phyloP scores from a whole-genome alignment of 1,140 invertebrate genomes.

The Marisa cornuarietis region DNA sequence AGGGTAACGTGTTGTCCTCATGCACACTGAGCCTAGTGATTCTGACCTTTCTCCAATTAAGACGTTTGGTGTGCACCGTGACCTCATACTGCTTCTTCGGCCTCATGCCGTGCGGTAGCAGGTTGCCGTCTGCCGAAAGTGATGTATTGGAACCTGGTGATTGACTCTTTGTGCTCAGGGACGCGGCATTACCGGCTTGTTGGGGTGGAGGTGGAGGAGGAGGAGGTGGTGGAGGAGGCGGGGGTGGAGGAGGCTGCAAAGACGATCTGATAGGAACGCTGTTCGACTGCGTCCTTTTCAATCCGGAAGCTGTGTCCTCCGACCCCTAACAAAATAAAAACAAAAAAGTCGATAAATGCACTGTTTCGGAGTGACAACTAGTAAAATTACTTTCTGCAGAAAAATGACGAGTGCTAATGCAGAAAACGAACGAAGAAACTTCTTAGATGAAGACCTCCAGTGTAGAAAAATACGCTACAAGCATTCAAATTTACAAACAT shows the following conservation, averaged over 20 bases:
- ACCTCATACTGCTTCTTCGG: constrained; percentile 92
- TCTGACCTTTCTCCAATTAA: constrained; percentile 75
- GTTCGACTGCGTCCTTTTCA: constrained; percentile 70
- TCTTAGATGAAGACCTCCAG: too few relatives aligned
- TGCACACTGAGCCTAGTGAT: too few relatives aligned
- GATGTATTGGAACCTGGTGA: constrained; percentile 48
- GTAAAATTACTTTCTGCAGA: too few relatives aligned
- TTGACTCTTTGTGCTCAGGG: constrained; percentile 64
- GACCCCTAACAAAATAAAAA: constrained; percentile 51
- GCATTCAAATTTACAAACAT: too few relatives aligned
- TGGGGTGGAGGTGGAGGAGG: constrained; percentile 44
- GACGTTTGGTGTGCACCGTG: constrained; percentile 80
- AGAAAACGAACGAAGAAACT: too few relatives aligned
- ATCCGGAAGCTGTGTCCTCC: constrained; percentile 43
- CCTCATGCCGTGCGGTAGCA: constrained; percentile 86
- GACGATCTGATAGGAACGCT: constrained; percentile 47
- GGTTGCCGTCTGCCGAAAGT: constrained; percentile 51
- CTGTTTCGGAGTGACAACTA: background rate
- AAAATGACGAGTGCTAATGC: too few relatives aligned
- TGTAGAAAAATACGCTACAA: too few relatives aligned
- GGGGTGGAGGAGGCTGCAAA: constrained; percentile 72
- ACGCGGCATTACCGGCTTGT: constrained; percentile 36
- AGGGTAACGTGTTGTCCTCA: too few relatives aligned
- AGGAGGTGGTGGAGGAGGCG: constrained; percentile 64
- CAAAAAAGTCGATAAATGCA: constrained; percentile 14